phyloP scores from a whole-genome alignment of 2,113 vertebrate genomes.

The Chamaetylas fuelleborni region DNA sequence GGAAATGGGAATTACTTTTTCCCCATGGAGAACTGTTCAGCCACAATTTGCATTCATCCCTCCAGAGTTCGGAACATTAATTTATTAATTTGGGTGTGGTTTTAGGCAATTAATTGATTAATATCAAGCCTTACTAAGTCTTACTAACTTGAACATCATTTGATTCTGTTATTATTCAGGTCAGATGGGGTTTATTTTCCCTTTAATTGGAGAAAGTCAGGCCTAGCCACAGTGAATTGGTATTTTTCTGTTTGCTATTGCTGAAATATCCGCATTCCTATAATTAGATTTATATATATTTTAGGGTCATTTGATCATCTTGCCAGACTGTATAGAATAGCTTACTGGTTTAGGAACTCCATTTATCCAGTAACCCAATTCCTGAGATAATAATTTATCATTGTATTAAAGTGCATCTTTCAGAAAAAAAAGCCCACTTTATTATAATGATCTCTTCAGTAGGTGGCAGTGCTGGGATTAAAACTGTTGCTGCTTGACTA shows the following conservation, averaged over 20 bases:
- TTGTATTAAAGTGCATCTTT: background rate
- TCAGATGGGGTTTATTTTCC: background rate
- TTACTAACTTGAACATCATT: background rate
- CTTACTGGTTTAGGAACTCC: background rate
- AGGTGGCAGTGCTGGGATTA: slow-evolving; percentile 78
- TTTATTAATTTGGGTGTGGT: background rate
- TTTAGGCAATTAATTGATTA: background rate
- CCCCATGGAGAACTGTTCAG: background rate
- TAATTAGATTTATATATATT: background rate
- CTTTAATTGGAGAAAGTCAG: background rate
- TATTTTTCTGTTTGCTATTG: background rate
- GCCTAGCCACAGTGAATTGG: background rate
- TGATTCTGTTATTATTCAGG: background rate
- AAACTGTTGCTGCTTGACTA: slow-evolving; percentile 55
- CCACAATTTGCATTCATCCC: background rate
- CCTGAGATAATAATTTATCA: background rate
- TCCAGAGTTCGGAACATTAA: background rate
- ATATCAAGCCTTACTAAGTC: background rate
- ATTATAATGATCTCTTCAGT: slow-evolving; percentile 53
- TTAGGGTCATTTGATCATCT: slow-evolving; percentile 19
- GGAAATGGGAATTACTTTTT: background rate
- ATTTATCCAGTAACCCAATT: background rate
- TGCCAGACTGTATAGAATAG: background rate
- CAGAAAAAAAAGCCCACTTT: background rate
- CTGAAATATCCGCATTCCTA: background rate